These are phyloP conservation scores for Xenopus laevis DNA, from an alignment of 2,113 vertebrate species.

Conservation along the genomic window DNA sequence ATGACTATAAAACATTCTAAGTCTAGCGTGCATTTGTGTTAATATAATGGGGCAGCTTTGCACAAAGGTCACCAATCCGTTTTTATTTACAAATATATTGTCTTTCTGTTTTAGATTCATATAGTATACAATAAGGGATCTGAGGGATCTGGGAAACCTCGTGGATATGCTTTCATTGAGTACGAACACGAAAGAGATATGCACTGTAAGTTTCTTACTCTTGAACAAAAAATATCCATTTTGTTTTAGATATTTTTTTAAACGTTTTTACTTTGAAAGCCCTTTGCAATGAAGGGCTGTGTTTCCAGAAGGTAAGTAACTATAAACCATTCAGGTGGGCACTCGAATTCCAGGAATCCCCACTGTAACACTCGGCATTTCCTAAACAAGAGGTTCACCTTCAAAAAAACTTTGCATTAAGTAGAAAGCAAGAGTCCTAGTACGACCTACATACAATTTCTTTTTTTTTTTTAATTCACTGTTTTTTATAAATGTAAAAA, in stretches of 20 bases:
- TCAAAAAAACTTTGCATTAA: no score
- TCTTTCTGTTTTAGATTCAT: conserved; percentile 71
- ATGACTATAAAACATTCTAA: no score
- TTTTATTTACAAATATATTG: no score
- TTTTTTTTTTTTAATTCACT: no score
- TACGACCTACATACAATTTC: no score
- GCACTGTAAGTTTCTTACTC: conserved; percentile 78
- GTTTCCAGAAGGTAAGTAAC: conserved; percentile 39
- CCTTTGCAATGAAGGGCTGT: conserved; percentile 16
- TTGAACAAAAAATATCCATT: neutral
- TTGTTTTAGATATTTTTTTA: neutral
- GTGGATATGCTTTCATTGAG: conserved; percentile 92
- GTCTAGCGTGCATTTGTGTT: no score
- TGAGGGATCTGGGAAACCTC: conserved; percentile 76
- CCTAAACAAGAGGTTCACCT: no score
- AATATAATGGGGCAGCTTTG: no score
- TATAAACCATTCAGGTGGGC: conserved; percentile 7
- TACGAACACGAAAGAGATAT: conserved; percentile 93
- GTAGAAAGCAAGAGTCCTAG: no score
- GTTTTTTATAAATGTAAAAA: no score
- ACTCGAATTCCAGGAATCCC: conserved; percentile 42
- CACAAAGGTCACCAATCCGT: no score
- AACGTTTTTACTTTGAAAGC: neutral
- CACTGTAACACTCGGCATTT: neutral
- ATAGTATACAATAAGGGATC: conserved; percentile 87